A percentile compares a stretch with the other conserved stretches of the same genome.
These are phyloP conservation scores for Zoanthus gigantus DNA, from an alignment of 92 coral and sea anemone species.

Conservation along the genomic window DNA sequence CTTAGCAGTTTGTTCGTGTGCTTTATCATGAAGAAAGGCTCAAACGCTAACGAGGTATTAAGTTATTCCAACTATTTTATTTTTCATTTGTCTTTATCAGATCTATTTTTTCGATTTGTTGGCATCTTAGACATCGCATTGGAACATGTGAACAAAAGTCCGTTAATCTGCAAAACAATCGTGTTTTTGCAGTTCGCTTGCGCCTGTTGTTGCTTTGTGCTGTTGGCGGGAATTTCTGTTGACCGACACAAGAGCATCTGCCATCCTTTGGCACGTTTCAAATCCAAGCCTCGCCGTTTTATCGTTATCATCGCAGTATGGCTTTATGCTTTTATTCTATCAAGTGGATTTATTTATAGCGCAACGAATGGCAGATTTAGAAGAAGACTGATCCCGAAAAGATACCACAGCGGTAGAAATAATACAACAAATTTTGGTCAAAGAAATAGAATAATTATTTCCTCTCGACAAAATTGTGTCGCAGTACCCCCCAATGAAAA, in stretches of 20 bases:
- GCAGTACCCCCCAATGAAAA: slow-evolving; percentile 14
- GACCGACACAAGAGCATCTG: slow-evolving; percentile 78
- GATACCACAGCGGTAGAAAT: background rate
- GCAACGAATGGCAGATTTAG: slow-evolving; percentile 28
- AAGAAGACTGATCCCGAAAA: background rate
- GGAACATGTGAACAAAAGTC: background rate
- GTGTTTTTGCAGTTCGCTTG: slow-evolving; percentile 63
- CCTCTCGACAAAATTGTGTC: slow-evolving; percentile 26
- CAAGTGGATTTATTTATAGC: slow-evolving; percentile 56
- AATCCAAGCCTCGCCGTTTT: slow-evolving; percentile 24
- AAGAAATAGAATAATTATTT: background rate
- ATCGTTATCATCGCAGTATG: slow-evolving; percentile 16
- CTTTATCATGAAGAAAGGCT: slow-evolving; percentile 52
- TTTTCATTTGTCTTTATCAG: slow-evolving; percentile 60
- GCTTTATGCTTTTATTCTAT: slow-evolving; percentile 56
- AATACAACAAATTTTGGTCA: slow-evolving; percentile 16
- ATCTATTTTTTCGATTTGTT: slow-evolving; percentile 55
- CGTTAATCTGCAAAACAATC: slow-evolving; percentile 56
- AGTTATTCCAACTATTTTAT: slow-evolving; percentile 47
- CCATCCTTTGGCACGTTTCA: slow-evolving; percentile 57
- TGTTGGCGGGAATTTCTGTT: slow-evolving; percentile 78
- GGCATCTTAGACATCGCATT: slow-evolving; percentile 5
- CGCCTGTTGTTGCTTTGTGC: slow-evolving; percentile 69
- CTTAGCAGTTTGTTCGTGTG: slow-evolving; percentile 70
- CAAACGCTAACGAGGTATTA: background rate